Evolutionary conservation across 1,140 invertebrate genomes (phyloP).

Genomic region (Cydia pomonella): DNA sequence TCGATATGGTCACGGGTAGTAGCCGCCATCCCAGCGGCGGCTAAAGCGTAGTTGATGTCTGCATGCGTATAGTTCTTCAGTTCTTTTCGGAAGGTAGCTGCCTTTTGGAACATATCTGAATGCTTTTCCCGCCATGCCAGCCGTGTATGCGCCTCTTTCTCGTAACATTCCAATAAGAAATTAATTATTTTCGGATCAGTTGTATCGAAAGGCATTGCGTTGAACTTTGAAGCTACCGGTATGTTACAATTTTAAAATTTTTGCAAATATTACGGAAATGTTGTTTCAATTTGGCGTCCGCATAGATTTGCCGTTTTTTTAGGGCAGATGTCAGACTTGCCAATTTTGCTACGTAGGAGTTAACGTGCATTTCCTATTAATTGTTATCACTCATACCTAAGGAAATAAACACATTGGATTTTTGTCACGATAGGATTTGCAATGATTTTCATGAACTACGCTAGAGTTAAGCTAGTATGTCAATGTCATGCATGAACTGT

Average conservation of each 20-base stretch:
- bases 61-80: constrained; percentile 32
- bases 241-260: not conserved
- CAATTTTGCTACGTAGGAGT: not conserved
- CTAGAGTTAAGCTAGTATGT: not conserved
- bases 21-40: constrained; percentile 32
- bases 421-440: not conserved
- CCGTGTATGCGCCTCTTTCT: constrained; percentile 37
- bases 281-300: not conserved
- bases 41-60: constrained; percentile 33
- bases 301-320: not conserved
- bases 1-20: constrained; percentile 23
- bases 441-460: not conserved
- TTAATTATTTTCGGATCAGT: constrained; percentile 35
- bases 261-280: not conserved
- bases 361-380: not conserved
- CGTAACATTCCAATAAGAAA: constrained; percentile 35
- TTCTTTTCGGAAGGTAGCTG: constrained; percentile 31
- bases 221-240: not conserved
- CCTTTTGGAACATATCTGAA: constrained; percentile 20
- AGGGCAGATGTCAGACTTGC: not conserved
- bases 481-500: too few relatives aligned
- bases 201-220: constrained; percentile 27
- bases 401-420: not conserved
- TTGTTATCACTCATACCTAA: not conserved
- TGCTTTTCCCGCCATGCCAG: constrained; percentile 35